A percentile compares a stretch with the other conserved stretches of the same genome.
phyloP scores from a whole-genome alignment of 2,797 vertebrate species.

The Bovichtus diacanthus region DNA sequence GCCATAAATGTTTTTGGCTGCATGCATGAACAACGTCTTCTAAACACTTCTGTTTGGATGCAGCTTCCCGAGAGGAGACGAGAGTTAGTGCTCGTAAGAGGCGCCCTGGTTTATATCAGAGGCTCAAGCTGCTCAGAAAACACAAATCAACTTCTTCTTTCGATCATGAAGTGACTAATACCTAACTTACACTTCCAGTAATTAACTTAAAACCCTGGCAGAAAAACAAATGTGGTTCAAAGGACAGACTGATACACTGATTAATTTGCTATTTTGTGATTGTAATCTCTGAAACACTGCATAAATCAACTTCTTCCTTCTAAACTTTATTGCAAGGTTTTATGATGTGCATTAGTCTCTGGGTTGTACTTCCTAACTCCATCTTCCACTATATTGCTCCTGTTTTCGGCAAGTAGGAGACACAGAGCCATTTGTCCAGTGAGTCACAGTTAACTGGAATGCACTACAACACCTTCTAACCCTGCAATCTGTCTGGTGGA shows the following conservation, averaged over 20 bases:
- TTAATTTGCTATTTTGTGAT: not conserved
- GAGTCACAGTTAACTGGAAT: slow-evolving; percentile 54
- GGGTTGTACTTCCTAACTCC: slow-evolving; percentile 15
- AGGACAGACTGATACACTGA: not conserved
- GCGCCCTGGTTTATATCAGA: slow-evolving; percentile 22
- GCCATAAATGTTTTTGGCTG: not conserved
- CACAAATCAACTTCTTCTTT: slow-evolving; percentile 70
- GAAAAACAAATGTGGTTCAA: not conserved
- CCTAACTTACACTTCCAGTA: slow-evolving; percentile 41
- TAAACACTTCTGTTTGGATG: not conserved
- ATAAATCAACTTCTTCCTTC: not conserved
- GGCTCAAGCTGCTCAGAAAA: slow-evolving; percentile 50
- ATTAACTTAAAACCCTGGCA: slow-evolving; percentile 18
- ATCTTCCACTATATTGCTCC: slow-evolving; percentile 25
- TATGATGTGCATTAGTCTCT: slow-evolving; percentile 1
- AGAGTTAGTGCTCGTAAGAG: slow-evolving; percentile 4
- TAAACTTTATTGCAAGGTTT: not conserved
- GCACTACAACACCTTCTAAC: slow-evolving; percentile 14
- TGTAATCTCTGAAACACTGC: not conserved
- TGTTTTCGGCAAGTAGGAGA: slow-evolving; percentile 42
- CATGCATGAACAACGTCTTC: not conserved
- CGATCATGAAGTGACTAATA: slow-evolving; percentile 60
- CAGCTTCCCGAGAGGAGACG: not conserved
- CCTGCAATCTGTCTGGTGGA: not conserved
- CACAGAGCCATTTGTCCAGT: slow-evolving; percentile 25